Evolutionary conservation across 2,113 vertebrate genomes (phyloP), one percentile per base, ranked within the genome.

Genomic region (Larimichthys crocea): DNA sequence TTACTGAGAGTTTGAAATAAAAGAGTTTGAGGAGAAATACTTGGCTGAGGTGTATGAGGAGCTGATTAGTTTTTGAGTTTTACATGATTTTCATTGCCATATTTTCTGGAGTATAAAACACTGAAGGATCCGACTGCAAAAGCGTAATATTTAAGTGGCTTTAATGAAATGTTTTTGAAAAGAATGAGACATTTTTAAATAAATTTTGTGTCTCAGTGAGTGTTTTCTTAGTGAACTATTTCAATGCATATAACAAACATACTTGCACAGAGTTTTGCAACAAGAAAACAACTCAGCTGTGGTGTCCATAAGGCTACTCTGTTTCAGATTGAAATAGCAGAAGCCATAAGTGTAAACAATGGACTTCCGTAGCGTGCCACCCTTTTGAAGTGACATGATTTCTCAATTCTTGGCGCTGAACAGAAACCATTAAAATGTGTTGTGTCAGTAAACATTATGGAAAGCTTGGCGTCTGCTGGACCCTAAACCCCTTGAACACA

Each of bases 391-490:
- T 81, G 84, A 90, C 76, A 82, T 2, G 35, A 83, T 92, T 93
- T 94, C 89, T 80, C 89, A 93, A 89, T 80, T 84, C 78, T 86
- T 91, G 88, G 85, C 72, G 16, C 61, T n/a, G 71, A 70, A 17
- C 56, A 73, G 76, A 89, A 86, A 87, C 86, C 89, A 89, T 90
- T 86, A 78, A 86, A 92, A 85, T 87, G 81, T 93, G 88, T 91
- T 92, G 86, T 91, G 91, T 91, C 89, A 92, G 86, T 89, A 91
- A 91, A 92, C 88, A 88, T 75, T 66, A 80, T 80, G 85, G 80
- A 85, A 66, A 80, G 77, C 64, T 80, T 86, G 84, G 80, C 83
- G 19, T 82, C 83, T 48, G 48, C 40, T 84, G 65, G 29, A 84
- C 79, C 67, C 74, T 35, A 35, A 35, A 35, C 85, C 81, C 74